Evolutionary conservation across 2,797 vertebrate species (phyloP).

Genomic region (Acrossocheilus fasciatus): DNA sequence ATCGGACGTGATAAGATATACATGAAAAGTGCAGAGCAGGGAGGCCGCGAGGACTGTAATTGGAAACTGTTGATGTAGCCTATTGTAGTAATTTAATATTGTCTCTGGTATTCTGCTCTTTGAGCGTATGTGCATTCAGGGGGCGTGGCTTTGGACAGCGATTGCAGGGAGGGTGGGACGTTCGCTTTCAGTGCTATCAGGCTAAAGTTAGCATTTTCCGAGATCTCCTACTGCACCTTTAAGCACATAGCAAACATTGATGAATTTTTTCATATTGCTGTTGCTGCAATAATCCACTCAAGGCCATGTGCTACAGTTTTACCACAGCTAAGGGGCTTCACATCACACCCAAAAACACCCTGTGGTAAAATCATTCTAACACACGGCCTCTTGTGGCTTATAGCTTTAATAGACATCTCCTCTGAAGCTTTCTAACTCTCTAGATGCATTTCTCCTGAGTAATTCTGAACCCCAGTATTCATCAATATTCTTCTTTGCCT

Average conservation of each 20-base stretch:
- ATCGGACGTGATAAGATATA: no score
- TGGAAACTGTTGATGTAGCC: no score
- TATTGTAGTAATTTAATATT: no score
- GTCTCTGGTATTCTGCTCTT: no score
- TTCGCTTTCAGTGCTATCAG: no score
- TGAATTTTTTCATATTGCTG: not conserved
- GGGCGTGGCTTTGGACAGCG: no score
- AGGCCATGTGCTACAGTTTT: not conserved
- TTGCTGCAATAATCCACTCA: not conserved
- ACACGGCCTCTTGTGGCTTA: not conserved
- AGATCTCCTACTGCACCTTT: no score
- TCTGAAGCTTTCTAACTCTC: slow-evolving; percentile 29
- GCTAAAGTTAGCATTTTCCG: no score
- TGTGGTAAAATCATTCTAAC: slow-evolving; percentile 9
- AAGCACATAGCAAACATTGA: not conserved
- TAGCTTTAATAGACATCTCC: slow-evolving; percentile 33
- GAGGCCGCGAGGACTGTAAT: no score
- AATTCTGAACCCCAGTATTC: slow-evolving; percentile 38
- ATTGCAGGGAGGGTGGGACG: no score
- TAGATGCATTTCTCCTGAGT: slow-evolving; percentile 1
- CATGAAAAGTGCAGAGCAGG: no score
- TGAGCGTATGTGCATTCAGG: no score
- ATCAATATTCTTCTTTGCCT: slow-evolving; percentile 30
- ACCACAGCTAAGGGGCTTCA: not conserved
- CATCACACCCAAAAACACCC: not conserved